These are phyloP conservation scores for Drosophila kokeensis DNA, from an alignment of 2,888 invertebrate genomes.

Conservation along the genomic window DNA sequence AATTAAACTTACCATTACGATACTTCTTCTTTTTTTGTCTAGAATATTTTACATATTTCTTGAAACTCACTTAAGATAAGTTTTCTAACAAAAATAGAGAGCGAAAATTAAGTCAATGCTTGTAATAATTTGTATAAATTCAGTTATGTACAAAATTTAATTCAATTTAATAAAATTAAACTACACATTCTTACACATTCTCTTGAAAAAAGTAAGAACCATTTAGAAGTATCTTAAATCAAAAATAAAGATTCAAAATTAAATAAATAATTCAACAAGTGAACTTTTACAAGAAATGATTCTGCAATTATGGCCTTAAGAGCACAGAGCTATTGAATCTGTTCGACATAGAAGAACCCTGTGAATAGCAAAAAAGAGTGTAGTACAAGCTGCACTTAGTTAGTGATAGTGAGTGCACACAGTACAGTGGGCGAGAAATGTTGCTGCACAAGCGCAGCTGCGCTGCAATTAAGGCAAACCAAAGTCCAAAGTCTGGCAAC, in stretches of 20 bases:
- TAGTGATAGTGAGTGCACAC: not conserved
- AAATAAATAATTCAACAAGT: not conserved
- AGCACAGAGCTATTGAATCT: too few relatives aligned
- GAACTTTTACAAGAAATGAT: not conserved
- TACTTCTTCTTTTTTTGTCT: not conserved
- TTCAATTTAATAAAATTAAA: too few relatives aligned
- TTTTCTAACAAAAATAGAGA: not conserved
- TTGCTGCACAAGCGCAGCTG: conserved; percentile 23
- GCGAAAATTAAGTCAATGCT: not conserved
- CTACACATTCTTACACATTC: not conserved
- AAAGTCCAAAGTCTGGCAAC: conserved; percentile 43
- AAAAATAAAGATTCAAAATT: not conserved
- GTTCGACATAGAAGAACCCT: too few relatives aligned
- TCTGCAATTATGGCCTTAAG: not conserved
- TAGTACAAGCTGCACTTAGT: too few relatives aligned
- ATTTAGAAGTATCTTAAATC: not conserved
- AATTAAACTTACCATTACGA: not conserved
- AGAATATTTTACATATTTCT: not conserved
- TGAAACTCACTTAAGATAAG: not conserved
- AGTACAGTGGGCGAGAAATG: conserved; percentile 63
- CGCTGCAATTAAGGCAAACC: conserved; percentile 73
- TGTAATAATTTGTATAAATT: too few relatives aligned
- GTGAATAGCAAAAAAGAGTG: not conserved
- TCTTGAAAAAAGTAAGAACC: too few relatives aligned
- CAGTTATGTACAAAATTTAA: too few relatives aligned